Base-by-base conservation (phyloP, 2,888 invertebrate species). In the Leucophenga montana region DNA sequence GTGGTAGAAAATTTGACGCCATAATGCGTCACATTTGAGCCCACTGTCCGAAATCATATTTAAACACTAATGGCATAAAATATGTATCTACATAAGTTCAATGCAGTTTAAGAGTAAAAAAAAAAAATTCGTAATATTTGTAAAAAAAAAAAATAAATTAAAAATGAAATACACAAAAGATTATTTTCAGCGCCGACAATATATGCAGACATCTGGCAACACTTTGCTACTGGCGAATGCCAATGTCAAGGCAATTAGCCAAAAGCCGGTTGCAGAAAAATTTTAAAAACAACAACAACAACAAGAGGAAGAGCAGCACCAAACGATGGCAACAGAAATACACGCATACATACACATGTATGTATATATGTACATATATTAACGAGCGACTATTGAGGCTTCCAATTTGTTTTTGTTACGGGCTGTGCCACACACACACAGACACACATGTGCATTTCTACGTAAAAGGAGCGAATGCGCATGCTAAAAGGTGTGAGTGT, bases 231-330 rank as follows among this genome's bases (percentile, higher is more conserved):
- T 54, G 44, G 48, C 75, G 81, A 81, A 82, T 81, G 81, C 82
- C 82, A 82, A 82, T 82, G 82, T 83, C 82, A 83, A 82, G 81
- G 82, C 81, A 83, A 83, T 83, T 83, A 83, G 79, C 80, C 75
- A 77, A 82, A 83, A 82, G 82, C 82, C 82, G 82, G 84, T 84
- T 84, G 83, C 78, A 79, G 78, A 82, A 83, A 27, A 50, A 54
- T 39, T 27, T 31, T 14, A 11, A 66, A 50, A 61, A 67, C n/a
- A n/a, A n/a, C n/a, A n/a, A n/a, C n/a, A n/a, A n/a, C n/a, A n/a
- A 64, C 69, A 74, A 75, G 69, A 76, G 73, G 73, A 74, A 73
- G 69, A 71, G 73, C 71, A 77, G 50, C 50, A 61, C 54, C 48
- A 70, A 73, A 71, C 48, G 33, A 66, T 64, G 65, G 67, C 73